A percentile compares a stretch with the other conserved stretches of the same genome.
phyloP scores from a whole-genome alignment of 2,888 invertebrate genomes.

The Troilus luridus region DNA sequence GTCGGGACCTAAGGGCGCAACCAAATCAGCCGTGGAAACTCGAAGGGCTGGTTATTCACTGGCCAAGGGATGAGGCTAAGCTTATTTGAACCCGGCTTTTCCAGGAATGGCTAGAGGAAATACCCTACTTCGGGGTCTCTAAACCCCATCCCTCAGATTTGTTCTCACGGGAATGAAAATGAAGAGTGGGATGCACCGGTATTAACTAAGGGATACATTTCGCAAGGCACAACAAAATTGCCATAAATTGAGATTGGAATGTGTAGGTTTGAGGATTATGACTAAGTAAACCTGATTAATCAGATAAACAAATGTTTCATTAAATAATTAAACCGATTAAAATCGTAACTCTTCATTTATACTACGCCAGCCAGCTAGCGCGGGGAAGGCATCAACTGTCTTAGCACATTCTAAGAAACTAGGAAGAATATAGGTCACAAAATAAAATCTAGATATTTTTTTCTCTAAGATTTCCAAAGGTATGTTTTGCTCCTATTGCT shows the following conservation, averaged over 20 bases:
- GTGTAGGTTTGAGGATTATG: background rate
- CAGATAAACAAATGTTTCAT: no score
- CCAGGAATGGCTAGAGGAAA: conserved; percentile 2
- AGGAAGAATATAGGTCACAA: no score
- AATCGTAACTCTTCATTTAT: no score
- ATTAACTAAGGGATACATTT: background rate
- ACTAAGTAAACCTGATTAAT: no score
- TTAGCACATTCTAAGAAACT: no score
- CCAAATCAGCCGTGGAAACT: conserved; percentile 36
- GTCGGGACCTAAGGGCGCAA: background rate
- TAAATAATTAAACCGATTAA: no score
- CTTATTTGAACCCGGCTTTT: conserved; percentile 25
- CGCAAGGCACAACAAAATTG: background rate
- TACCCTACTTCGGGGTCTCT: background rate
- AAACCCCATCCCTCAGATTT: background rate
- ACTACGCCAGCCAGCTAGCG: no score
- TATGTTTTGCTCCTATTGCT: no score
- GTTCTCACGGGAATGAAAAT: background rate
- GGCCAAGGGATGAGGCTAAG: background rate
- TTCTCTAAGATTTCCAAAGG: no score
- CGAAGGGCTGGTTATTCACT: background rate
- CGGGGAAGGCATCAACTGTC: no score
- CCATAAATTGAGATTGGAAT: background rate
- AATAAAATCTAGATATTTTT: no score
- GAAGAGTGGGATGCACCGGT: background rate